Base-by-base conservation (phyloP, 2,888 invertebrate genomes). In the Lepidocyrtoides sp. region DNA sequence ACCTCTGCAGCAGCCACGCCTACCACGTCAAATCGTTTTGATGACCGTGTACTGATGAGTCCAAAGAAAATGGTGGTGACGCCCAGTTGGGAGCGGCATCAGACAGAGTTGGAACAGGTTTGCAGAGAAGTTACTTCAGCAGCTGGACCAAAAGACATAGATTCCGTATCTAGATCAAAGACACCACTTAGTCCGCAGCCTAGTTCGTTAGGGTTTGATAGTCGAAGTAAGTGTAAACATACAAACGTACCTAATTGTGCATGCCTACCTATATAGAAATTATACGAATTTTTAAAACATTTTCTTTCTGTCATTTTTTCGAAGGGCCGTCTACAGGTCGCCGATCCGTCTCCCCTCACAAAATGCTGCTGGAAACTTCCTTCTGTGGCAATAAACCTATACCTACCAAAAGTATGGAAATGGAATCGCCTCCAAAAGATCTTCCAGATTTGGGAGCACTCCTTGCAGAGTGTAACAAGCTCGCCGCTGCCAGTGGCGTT, bases 361-460 rank as follows among this genome's bases (percentile, higher is more conserved):
- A 94, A 92, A 93, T 92, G 92, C 96, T 98, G 83, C 96, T 98
- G 88, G 98, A 98, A 95, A 98, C 98, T 0, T 98, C 98, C 0
- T 98, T 98, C 95, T 98, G 98, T 95, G 98, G 98, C 0, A 97
- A 97, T 81, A 98, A 97, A 94, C 97, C 98, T 96, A 96, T 96
- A 96, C 69, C 96, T 95, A 1, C 96, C 95, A 44, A 95, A 95
- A 91, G 95, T 95, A 92, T 95, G 95, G 72, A 95, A 95, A 20
- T 95, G 36, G 92, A 93, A 12, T 93, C 93, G 26, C 93, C 93
- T 14, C 90, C 91, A 14, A 87, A 90, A 79, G 84, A 90, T 81
- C 85, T 83, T 82, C 60, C 44, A 29, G 54, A 63, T 57, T 48
- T 83, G 79, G 48, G 41, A 51, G 85, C 83, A 44, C 60, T 79